Percentiles rank a stretch among this genome's conserved stretches.
phyloP scores from a whole-genome alignment of 2,888 invertebrate genomes.

The Ectemnius lituratus region DNA sequence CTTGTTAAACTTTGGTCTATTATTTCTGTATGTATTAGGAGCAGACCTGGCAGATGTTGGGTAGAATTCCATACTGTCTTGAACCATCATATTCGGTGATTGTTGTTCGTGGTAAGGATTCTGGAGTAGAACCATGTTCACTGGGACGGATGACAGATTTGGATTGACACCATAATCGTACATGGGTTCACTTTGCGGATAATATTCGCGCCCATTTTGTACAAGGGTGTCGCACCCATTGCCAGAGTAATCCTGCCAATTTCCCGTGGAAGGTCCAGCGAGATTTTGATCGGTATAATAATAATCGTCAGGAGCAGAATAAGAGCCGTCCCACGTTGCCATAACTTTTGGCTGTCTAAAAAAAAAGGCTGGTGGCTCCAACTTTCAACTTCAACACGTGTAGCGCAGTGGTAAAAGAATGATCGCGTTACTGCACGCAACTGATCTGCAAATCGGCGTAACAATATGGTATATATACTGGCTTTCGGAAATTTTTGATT shows the following conservation, averaged over 20 bases:
- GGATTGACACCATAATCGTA: slow-evolving; percentile 33
- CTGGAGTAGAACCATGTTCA: no score
- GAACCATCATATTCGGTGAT: not conserved
- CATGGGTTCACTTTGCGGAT: slow-evolving; percentile 27
- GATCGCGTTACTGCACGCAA: no score
- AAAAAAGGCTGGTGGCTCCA: no score
- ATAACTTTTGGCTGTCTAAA: slow-evolving; percentile 46
- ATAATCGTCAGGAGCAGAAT: slow-evolving; percentile 68
- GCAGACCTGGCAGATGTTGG: not conserved
- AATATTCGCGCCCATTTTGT: slow-evolving; percentile 28
- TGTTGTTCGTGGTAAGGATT: slow-evolving; percentile 17
- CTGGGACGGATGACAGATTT: not conserved
- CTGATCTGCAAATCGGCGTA: no score
- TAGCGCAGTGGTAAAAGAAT: no score
- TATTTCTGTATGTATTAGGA: not conserved
- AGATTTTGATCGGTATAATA: slow-evolving; percentile 57
- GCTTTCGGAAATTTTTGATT: no score
- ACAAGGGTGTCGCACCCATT: slow-evolving; percentile 26
- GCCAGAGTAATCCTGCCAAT: slow-evolving; percentile 41
- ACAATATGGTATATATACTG: no score
- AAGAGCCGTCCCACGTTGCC: slow-evolving; percentile 76
- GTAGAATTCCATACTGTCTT: slow-evolving; percentile 8
- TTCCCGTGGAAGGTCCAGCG: slow-evolving; percentile 16
- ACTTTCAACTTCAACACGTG: no score
- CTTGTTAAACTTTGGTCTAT: not conserved